Evolutionary conservation across 23 tunicate species (phyloP), one percentile per base, ranked within the genome.

Genomic region (Oikopleura vanhoeffeni): DNA sequence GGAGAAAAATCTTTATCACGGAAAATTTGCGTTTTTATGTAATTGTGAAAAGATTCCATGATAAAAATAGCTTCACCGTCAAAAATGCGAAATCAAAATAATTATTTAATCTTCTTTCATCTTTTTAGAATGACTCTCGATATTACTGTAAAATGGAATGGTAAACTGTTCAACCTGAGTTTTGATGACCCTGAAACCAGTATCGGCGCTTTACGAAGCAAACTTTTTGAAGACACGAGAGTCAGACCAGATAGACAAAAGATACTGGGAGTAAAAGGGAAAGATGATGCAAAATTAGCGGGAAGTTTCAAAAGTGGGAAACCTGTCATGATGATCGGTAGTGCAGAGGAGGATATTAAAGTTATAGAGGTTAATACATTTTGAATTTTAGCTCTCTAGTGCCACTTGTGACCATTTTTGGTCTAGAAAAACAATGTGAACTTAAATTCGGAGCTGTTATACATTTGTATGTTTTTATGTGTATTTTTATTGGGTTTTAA

Each of bases 261-360:
- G 57, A 67, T 92, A 39, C 83, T 92, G 3, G 90, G 88, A 40
- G 41, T 92, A 39, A 92, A 92, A 41, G 82, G 40, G 40, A 89
- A 89, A 92, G 93, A 92, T 87, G 57, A 42, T 30, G 64, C 0
- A 8, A 67, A 67, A 0, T 0, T 0, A 13, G 67, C 27, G 36
- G 86, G 60, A n/a, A 24, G 18, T 58, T 84, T 0, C 28, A 0
- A 41, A n/a, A 4, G 0, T 8, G 40, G 60, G 39, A 84, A 84
- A 60, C 0, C 79, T 27, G 28, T 84, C 39, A 92, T 92, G 97
- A 89, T 92, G 91, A 87, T 92, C 88, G 97, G 97, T 41, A 89
- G 94, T 41, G 85, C 88, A 39, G 97, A 92, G 41, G 89, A 92
- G 83, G 76, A 92, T 33, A 41, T 92, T 30, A 8, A 30, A 8